Evolutionary conservation across 2,113 vertebrate species (phyloP).

Genomic region (Brienomyrus brachyistius): DNA sequence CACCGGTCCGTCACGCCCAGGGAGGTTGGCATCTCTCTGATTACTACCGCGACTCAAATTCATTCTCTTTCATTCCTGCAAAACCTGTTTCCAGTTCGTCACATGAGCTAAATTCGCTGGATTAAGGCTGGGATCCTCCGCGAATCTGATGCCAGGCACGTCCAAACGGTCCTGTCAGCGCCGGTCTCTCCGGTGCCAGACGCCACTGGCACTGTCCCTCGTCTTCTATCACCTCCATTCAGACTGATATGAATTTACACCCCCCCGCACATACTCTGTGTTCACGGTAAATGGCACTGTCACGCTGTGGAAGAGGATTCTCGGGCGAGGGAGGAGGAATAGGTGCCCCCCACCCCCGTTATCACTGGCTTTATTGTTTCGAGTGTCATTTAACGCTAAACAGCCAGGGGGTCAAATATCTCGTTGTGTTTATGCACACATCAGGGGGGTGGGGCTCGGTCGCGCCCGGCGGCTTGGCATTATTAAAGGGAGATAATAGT

Average conservation of each 20-base stretch:
- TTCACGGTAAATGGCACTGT: background rate
- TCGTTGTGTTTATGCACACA: background rate
- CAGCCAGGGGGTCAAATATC: constrained; percentile 7
- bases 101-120: background rate
- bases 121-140: background rate
- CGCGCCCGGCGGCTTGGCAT: background rate
- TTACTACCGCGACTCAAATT: background rate
- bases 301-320: background rate
- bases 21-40: background rate
- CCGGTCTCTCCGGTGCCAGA: background rate
- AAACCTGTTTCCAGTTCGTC: background rate
- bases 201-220: background rate
- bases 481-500: constrained; percentile 13
- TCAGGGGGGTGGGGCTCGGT: background rate
- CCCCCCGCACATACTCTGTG: background rate
- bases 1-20: background rate
- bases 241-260: background rate
- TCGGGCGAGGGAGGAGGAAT: background rate
- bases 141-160: background rate
- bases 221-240: background rate
- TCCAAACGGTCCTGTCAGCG: background rate
- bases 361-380: background rate
- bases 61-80: constrained; percentile 2
- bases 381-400: constrained; percentile 8
- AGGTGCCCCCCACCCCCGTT: background rate